Evolutionary conservation across 2,113 vertebrate genomes (phyloP).

Genomic region (Calidris pygmaea): DNA sequence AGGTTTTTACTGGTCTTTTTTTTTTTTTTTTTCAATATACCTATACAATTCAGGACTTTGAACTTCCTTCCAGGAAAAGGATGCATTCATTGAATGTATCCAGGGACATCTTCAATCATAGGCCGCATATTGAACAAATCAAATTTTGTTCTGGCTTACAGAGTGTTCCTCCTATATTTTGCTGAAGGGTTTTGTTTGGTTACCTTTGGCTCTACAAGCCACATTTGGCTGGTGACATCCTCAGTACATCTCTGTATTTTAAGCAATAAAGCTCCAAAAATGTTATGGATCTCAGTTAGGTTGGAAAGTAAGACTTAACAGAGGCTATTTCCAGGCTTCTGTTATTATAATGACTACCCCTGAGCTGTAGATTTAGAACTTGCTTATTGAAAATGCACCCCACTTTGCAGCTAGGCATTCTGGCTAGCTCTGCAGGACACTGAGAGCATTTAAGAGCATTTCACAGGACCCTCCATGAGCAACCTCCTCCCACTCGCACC

Average conservation of each 20-base stretch:
- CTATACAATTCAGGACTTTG: background rate
- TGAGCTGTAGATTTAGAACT: background rate
- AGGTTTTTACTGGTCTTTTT: background rate
- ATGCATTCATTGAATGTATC: background rate
- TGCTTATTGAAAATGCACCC: background rate
- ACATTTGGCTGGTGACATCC: background rate
- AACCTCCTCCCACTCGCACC: fast-evolving
- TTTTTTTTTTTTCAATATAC: background rate
- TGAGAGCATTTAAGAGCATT: background rate
- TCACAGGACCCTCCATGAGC: background rate
- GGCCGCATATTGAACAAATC: background rate
- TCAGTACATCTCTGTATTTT: background rate
- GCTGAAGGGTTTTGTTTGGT: background rate
- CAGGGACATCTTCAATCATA: background rate
- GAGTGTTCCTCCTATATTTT: background rate
- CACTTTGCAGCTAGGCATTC: background rate
- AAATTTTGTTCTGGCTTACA: background rate
- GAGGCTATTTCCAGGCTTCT: background rate
- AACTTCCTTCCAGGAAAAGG: background rate
- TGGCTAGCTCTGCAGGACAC: background rate
- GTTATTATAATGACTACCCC: background rate
- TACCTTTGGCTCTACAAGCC: background rate
- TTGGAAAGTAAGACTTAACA: background rate
- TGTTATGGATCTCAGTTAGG: background rate
- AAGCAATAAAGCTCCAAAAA: background rate